Conservation (phyloP, 2,888 invertebrate species). For the Erebia epiphron region DNA sequence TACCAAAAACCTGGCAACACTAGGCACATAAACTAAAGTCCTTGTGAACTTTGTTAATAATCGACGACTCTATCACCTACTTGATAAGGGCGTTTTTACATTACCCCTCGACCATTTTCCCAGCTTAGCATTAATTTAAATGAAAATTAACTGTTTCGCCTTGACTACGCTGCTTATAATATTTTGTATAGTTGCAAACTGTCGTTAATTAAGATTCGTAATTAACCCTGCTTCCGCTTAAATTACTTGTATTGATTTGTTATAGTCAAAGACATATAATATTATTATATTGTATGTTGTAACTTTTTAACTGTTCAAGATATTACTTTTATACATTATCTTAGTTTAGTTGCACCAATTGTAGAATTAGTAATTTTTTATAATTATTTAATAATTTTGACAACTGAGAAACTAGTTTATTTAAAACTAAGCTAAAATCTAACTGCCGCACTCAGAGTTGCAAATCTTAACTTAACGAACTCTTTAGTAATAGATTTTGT, state of each 20-base stretch:
- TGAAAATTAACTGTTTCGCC: slow-evolving; percentile 31
- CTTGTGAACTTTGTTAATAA: slow-evolving; percentile 6
- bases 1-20: slow-evolving; percentile 15
- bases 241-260: slow-evolving; percentile 10
- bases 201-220: slow-evolving; percentile 9
- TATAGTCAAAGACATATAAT: neutral
- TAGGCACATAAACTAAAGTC: slow-evolving; percentile 3
- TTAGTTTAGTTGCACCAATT: no score
- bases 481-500: no score
- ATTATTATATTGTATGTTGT: no score
- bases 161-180: slow-evolving; percentile 29
- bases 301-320: no score
- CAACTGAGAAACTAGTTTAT: no score
- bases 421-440: no score
- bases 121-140: slow-evolving; percentile 32
- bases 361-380: no score
- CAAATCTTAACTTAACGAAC: no score
- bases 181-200: slow-evolving; percentile 21
- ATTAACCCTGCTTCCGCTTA: slow-evolving; percentile 20
- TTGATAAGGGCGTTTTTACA: slow-evolving; percentile 24
- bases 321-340: no score
- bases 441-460: no score
- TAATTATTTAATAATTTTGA: no score
- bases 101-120: neutral
- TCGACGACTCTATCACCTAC: slow-evolving; percentile 6